Conservation (phyloP, 2,888 invertebrate genomes). For the Agriopis aurantiaria region DNA sequence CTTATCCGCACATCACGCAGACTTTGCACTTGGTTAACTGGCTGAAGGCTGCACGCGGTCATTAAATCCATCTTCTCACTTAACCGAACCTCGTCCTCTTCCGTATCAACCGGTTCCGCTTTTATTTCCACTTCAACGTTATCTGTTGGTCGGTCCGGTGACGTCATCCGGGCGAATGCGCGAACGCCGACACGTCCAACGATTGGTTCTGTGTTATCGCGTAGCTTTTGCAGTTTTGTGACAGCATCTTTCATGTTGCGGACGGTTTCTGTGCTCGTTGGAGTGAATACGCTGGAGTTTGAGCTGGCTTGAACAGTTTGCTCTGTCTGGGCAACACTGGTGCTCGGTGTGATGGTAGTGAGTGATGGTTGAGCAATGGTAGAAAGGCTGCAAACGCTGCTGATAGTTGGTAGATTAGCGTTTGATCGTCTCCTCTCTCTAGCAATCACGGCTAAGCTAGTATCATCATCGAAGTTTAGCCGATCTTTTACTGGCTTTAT, state of each 20-base stretch:
- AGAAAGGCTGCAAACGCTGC: conserved; percentile 70
- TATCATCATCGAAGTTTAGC: conserved; percentile 67
- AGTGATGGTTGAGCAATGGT: conserved; percentile 48
- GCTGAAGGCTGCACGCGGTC: conserved; percentile 72
- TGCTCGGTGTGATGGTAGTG: conserved; percentile 20
- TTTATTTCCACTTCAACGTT: conserved; percentile 74
- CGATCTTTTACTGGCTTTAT: conserved; percentile 58
- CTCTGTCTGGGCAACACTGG: conserved; percentile 51
- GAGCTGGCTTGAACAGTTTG: conserved; percentile 58
- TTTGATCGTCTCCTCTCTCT: conserved; percentile 51
- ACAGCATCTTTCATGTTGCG: conserved; percentile 66
- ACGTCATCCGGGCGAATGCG: conserved; percentile 78
- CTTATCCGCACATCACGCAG: conserved; percentile 75
- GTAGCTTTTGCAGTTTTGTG: conserved; percentile 63
- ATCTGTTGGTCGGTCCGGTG: conserved; percentile 55
- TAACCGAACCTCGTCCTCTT: conserved; percentile 68
- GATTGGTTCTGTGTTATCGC: conserved; percentile 57
- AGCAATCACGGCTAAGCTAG: conserved; percentile 64
- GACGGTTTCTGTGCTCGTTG: conserved; percentile 64
- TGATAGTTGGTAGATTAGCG: conserved; percentile 70
- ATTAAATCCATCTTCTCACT: conserved; percentile 75
- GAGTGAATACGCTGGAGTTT: conserved; percentile 66
- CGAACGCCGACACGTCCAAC: conserved; percentile 76
- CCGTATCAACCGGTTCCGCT: conserved; percentile 75
- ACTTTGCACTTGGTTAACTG: conserved; percentile 62